phyloP scores from a whole-genome alignment of 2,113 vertebrate species.

The Nicator chloris region DNA sequence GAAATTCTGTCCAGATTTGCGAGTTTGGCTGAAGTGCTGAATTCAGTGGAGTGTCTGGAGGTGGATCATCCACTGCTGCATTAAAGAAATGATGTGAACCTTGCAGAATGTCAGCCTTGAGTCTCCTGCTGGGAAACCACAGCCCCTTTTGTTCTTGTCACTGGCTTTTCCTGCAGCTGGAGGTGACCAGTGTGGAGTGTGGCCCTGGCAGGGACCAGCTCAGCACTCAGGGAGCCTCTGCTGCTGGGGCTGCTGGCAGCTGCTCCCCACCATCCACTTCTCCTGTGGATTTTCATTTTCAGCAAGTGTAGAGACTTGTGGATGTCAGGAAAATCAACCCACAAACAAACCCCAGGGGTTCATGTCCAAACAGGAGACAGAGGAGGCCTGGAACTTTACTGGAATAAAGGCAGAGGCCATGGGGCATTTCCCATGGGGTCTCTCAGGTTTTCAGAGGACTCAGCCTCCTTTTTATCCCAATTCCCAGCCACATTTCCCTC shows the following conservation, averaged over 20 bases:
- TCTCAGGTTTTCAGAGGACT: fast-evolving
- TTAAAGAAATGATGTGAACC: not conserved
- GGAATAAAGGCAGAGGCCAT: not conserved
- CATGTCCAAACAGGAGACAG: not conserved
- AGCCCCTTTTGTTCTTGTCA: not conserved
- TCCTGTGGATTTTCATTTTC: fast-evolving
- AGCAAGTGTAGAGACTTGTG: not conserved
- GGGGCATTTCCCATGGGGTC: not conserved
- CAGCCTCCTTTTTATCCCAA: not conserved
- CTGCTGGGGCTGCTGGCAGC: not conserved
- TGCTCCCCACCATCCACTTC: not conserved
- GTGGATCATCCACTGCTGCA: not conserved
- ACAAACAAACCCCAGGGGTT: not conserved
- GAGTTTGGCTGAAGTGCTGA: not conserved
- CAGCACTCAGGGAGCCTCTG: not conserved
- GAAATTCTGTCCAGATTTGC: not conserved
- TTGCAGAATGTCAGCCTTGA: not conserved
- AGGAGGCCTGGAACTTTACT: not conserved
- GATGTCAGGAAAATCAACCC: not conserved
- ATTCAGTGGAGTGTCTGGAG: not conserved
- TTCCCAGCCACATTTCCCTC: not conserved
- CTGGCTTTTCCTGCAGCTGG: not conserved
- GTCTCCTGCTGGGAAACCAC: not conserved
- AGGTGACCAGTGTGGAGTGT: fast-evolving
- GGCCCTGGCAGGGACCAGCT: not conserved